Conservation (phyloP, 2,888 invertebrate species). For the Zonitis immaculata region DNA sequence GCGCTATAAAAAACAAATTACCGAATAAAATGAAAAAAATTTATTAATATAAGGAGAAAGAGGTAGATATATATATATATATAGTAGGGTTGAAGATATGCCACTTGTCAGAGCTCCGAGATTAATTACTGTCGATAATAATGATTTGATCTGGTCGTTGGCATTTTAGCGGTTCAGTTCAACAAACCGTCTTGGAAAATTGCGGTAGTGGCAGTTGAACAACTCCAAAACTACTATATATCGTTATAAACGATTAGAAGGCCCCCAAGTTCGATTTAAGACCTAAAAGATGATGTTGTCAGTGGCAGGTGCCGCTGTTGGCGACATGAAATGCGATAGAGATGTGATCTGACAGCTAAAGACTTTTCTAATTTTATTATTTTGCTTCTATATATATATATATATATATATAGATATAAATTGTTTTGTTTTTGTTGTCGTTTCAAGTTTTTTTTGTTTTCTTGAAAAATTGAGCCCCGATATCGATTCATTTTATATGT, state of each 20-base stretch:
- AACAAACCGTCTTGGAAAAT: background rate
- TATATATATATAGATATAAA: too few relatives aligned
- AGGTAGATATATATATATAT: too few relatives aligned
- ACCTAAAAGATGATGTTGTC: constrained; percentile 41
- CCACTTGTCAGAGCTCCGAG: background rate
- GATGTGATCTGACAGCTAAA: constrained; percentile 38
- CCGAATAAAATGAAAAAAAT: background rate
- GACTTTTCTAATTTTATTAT: constrained; percentile 39
- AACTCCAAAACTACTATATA: background rate
- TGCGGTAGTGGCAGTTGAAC: background rate
- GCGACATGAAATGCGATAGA: constrained; percentile 37
- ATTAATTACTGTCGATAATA: background rate
- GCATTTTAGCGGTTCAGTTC: background rate
- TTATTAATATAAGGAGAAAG: too few relatives aligned
- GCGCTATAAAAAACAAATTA: too few relatives aligned
- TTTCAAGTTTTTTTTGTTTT: background rate
- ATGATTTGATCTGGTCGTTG: background rate
- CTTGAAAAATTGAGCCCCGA: background rate
- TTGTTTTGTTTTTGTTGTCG: constrained; percentile 4
- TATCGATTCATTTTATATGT: background rate
- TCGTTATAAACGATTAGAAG: constrained; percentile 25
- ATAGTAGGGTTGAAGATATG: background rate
- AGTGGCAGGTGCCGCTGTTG: constrained; percentile 37
- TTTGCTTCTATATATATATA: constrained; percentile 29
- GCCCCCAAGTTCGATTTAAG: constrained; percentile 32